Evolutionary conservation across 2,113 vertebrate species (phyloP).

Genomic region (Mormyrus iriodes): DNA sequence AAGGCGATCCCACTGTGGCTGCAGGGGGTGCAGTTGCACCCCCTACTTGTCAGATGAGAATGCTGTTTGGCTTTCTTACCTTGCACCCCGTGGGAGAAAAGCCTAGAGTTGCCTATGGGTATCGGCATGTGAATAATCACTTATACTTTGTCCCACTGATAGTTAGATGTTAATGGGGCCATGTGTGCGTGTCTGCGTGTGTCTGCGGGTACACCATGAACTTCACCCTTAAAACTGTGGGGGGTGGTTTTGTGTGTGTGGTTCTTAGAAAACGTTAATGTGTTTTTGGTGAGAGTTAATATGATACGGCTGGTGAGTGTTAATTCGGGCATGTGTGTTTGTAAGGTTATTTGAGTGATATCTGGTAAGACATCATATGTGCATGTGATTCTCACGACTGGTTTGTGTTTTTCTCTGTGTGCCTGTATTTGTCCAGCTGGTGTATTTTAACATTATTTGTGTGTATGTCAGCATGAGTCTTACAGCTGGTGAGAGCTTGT

Average conservation of each 20-base stretch:
- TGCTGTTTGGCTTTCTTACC: background rate
- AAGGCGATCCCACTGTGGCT: background rate
- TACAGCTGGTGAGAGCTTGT: constrained; percentile 57
- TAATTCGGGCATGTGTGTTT: background rate
- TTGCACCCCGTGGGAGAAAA: background rate
- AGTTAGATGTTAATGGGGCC: background rate
- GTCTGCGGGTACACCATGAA: too few relatives aligned
- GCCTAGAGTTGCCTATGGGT: background rate
- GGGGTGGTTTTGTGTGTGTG: background rate
- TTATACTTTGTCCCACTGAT: background rate
- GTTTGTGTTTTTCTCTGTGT: background rate
- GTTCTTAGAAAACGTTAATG: background rate
- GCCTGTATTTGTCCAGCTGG: background rate
- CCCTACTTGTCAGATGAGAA: background rate
- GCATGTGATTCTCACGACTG: background rate
- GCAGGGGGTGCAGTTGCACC: background rate
- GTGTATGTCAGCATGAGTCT: constrained; percentile 1
- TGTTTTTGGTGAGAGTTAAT: background rate
- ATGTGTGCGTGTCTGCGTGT: background rate
- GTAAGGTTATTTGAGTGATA: background rate
- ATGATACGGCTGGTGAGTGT: background rate
- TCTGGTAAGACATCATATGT: background rate
- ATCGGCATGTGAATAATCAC: background rate
- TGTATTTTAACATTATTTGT: background rate
- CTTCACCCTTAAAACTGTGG: background rate